Evolutionary conservation across 2,113 vertebrate species (phyloP).

Genomic region (Todiramphus chloris): DNA sequence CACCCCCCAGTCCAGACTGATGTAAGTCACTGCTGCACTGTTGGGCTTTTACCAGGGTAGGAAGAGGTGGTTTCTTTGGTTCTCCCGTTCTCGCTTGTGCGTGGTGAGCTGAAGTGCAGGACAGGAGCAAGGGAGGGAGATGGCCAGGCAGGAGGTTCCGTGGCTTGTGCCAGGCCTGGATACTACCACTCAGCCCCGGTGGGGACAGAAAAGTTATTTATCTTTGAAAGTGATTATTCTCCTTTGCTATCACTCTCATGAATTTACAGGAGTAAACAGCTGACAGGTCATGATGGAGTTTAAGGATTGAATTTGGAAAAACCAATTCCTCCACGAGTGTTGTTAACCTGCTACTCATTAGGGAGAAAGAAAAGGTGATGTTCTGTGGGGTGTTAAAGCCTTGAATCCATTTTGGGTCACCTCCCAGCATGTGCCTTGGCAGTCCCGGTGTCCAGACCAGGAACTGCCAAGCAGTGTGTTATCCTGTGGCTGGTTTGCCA

Average conservation of each 20-base stretch:
- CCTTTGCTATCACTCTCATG: neutral
- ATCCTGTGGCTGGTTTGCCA: neutral
- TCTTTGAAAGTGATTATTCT: neutral
- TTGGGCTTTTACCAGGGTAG: neutral
- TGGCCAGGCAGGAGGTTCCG: accelerated
- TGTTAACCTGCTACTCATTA: neutral
- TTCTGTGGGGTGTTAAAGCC: neutral
- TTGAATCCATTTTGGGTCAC: neutral
- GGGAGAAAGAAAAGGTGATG: neutral
- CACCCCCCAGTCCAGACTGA: too few species aligned
- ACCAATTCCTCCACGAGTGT: accelerated
- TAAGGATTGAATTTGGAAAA: neutral
- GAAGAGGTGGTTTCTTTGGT: neutral
- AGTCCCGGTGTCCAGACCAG: neutral
- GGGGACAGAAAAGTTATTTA: neutral
- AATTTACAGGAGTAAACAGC: neutral
- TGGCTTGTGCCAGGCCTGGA: neutral
- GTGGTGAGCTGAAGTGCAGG: neutral
- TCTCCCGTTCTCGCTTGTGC: neutral
- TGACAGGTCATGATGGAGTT: neutral
- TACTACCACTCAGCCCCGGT: accelerated
- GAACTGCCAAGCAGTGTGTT: neutral
- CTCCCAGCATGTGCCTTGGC: neutral
- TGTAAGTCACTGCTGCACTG: neutral
- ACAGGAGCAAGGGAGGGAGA: accelerated